These are phyloP conservation scores for Stenurella melanura DNA, from an alignment of 2,888 invertebrate species.

Conservation along the genomic window DNA sequence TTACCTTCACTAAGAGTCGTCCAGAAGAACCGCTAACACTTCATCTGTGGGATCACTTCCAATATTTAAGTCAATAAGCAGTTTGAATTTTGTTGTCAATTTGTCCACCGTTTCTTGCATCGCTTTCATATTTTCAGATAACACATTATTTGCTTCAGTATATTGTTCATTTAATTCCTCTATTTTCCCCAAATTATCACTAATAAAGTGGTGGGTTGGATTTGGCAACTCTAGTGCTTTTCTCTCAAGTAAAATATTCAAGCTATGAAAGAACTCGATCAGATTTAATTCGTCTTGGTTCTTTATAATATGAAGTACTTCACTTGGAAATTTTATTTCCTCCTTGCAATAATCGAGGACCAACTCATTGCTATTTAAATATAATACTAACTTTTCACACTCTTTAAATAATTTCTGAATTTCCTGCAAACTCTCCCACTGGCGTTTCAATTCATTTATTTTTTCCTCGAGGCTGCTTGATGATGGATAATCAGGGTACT, in stretches of 20 bases:
- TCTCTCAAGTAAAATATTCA: conserved; percentile 53
- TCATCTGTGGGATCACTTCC: conserved; percentile 17
- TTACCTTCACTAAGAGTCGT: neutral
- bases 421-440: conserved; percentile 51
- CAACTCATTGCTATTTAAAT: conserved; percentile 53
- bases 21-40: conserved; percentile 16
- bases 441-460: conserved; percentile 51
- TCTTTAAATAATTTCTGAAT: conserved; percentile 55
- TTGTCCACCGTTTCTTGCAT: conserved; percentile 21
- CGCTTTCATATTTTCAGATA: neutral
- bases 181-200: conserved; percentile 41
- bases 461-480: conserved; percentile 53
- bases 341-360: conserved; percentile 51
- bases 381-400: conserved; percentile 56
- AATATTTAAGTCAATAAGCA: neutral
- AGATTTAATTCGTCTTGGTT: conserved; percentile 55
- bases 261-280: conserved; percentile 50
- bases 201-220: conserved; percentile 45
- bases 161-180: conserved; percentile 40
- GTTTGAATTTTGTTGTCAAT: conserved; percentile 1
- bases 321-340: conserved; percentile 41
- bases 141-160: conserved; percentile 16
- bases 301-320: conserved; percentile 42
- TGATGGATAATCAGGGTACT: conserved; percentile 51
- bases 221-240: conserved; percentile 57